phyloP scores from a whole-genome alignment of 2,113 vertebrate species.

The Ovis canadensis region DNA sequence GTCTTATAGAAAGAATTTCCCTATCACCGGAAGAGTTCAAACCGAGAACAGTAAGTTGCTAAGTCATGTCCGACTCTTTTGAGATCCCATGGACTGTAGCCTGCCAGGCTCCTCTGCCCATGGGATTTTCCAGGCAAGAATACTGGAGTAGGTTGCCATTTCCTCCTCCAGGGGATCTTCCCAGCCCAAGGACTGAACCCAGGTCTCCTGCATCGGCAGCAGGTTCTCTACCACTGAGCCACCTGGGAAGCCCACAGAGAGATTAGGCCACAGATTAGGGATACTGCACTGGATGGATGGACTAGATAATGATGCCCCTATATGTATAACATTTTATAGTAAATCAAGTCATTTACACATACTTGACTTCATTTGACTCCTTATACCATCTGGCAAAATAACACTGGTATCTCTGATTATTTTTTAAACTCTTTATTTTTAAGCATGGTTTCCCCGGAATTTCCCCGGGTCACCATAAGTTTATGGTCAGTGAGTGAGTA shows the following conservation, averaged over 20 bases:
- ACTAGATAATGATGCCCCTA: background rate
- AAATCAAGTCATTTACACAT: background rate
- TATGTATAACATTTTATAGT: background rate
- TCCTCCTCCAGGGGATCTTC: background rate
- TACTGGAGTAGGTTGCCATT: background rate
- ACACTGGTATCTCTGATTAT: background rate
- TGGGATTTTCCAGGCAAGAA: background rate
- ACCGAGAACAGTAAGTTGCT: background rate
- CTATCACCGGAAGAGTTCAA: background rate
- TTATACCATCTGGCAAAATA: background rate
- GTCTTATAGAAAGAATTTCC: background rate
- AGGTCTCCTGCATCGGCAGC: background rate
- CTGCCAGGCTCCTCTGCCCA: background rate
- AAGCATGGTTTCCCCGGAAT: background rate
- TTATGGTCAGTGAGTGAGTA: background rate
- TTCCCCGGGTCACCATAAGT: background rate
- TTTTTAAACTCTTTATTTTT: background rate
- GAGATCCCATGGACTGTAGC: background rate
- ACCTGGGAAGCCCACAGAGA: background rate
- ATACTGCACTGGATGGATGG: background rate
- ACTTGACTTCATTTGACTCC: background rate
- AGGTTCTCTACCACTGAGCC: background rate
- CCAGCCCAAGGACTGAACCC: background rate
- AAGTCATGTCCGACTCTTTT: background rate
- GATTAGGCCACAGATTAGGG: background rate